Conservation (phyloP, 2,888 invertebrate genomes). For the Argyresthia albistria region DNA sequence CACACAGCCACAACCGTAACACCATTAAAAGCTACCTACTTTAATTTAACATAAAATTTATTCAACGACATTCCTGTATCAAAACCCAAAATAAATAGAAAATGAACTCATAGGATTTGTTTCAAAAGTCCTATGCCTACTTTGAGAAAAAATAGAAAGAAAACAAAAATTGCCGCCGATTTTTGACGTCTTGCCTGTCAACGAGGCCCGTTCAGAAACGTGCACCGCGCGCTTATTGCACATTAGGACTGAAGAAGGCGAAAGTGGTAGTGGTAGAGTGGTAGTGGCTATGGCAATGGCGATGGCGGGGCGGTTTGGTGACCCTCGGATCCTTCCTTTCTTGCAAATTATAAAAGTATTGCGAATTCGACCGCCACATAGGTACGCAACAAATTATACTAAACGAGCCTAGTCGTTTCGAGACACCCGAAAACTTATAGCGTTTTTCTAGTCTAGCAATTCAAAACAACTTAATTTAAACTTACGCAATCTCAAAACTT, state of each 20-base stretch:
- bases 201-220: constrained; percentile 16
- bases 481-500: background rate
- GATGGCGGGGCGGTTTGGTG: constrained; percentile 20
- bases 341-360: background rate
- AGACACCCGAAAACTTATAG: too few species aligned
- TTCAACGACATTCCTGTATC: background rate
- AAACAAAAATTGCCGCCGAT: background rate
- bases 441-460: background rate
- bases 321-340: constrained; percentile 14
- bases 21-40: background rate
- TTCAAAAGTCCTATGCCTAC: too few species aligned
- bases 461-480: background rate
- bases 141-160: background rate
- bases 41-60: background rate
- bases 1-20: constrained; percentile 3
- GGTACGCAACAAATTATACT: background rate
- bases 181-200: background rate
- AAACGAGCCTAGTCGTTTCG: too few species aligned
- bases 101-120: too few species aligned
- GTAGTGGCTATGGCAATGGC: too few species aligned
- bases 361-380: background rate
- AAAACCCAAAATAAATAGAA: too few species aligned
- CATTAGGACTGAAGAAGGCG: constrained; percentile 43
- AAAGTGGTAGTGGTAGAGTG: constrained; percentile 51
- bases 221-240: constrained; percentile 32